Evolutionary conservation across 2,888 invertebrate species (phyloP).

Genomic region (Julus scandinavius): DNA sequence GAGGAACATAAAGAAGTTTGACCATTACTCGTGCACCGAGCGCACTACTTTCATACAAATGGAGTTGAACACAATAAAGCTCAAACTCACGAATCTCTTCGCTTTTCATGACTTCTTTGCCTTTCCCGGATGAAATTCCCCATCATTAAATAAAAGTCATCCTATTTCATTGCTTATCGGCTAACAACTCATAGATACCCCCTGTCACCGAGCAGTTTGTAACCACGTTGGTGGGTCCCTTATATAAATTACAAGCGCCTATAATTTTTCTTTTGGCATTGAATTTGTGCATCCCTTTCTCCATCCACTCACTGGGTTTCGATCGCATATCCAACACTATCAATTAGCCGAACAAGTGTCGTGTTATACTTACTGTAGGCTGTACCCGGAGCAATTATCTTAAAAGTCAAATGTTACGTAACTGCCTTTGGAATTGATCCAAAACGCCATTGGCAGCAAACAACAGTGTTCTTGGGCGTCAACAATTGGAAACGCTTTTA

Average conservation of each 20-base stretch:
- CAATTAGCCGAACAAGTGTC: background rate
- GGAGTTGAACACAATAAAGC: slow-evolving; percentile 15
- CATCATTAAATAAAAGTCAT: slow-evolving; percentile 26
- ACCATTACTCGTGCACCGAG: slow-evolving; percentile 20
- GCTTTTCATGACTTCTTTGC: background rate
- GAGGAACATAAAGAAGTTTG: slow-evolving; percentile 47
- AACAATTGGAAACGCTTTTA: background rate
- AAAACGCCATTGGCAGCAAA: background rate
- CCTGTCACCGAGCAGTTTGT: background rate
- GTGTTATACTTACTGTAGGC: background rate
- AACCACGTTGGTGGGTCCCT: background rate
- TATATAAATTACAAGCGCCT: background rate
- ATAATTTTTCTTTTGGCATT: background rate
- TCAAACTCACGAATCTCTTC: slow-evolving; percentile 9
- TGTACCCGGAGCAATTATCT: background rate
- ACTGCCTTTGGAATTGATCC: background rate
- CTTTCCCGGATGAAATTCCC: background rate
- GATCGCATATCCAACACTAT: background rate
- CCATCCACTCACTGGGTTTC: background rate
- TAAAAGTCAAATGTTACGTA: background rate
- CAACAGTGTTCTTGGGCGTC: background rate
- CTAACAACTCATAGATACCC: background rate
- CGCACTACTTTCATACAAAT: slow-evolving; percentile 43
- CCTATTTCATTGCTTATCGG: slow-evolving; percentile 44
- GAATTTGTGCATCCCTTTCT: background rate